Base-by-base conservation (phyloP, 2,888 invertebrate genomes). In the Sturmia bella region DNA sequence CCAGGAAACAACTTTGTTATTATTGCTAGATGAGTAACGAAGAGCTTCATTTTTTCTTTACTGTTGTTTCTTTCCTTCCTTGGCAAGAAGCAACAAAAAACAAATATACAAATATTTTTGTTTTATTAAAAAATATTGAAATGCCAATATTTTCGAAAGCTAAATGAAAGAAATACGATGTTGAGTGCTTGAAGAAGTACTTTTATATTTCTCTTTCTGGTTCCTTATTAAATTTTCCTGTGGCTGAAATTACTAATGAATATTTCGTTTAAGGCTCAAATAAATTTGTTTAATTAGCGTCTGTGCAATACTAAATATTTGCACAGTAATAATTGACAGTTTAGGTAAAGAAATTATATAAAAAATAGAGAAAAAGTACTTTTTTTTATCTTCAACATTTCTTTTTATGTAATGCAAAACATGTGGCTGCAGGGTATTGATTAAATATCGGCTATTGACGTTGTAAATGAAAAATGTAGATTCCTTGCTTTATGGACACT, bases 101-200 rank as follows among this genome's bases (percentile, higher is more conserved):
- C 64, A 64, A 70, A 39, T 66, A 75, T 66, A 70, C 70, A 76
- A 80, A 80, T 76, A 80, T 80, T 75, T 75, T 61, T 48, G 24
- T 76, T 72, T 80, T 76, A 75, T 80, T 80, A 76, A 75, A 77
- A 80, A 70, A 57, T 75, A 80, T 66, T 70, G 59, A 54, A 72
- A 72, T 61, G 19, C 43, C 77, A 78, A 72, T 57, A 72, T 72
- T 63, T 43, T 76, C 39, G 19, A 57, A 63, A 56, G 48, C 52
- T 24, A 39, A 69, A 61, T 37, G 15, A 39, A 66, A 39, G 37
- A 74, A 64, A 19, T 48, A 17, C 41, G 17, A 27, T 19, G 61
- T n/a, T 32, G 19, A 32, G 32, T 32, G 11, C 11, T 17, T 37
- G 45, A 4, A 37, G 19, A 50, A n/a, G 24, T 21, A 24, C 39